Evolutionary conservation across 2,888 invertebrate genomes (phyloP), one percentile per base, ranked within the genome.

Genomic region (Smittia aterrima): DNA sequence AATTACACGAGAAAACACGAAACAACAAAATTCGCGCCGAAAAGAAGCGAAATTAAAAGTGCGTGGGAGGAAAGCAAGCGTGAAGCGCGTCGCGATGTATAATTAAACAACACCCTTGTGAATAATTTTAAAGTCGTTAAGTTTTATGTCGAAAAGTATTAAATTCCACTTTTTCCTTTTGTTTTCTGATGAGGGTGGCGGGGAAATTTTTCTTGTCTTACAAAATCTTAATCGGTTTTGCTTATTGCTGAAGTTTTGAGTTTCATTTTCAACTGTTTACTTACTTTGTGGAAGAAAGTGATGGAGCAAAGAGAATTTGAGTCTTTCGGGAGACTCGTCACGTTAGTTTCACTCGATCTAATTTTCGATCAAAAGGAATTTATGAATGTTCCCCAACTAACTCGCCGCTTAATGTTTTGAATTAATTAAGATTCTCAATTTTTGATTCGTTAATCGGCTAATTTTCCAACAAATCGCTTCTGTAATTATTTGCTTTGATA

Each of bases 61-160:
- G 47, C 58, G 22, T 58, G 58, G 58, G 58, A 58, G 58, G 58
- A 58, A 58, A 58, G 3, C 9, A 58, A 47, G 58, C 58, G 18
- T 58, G 22, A 58, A 47, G 13, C 58, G 18, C 58, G 18, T 22
- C 22, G 22, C 58, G 58, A 58, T 58, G 58, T 58, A 6, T 58
- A 58, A 58, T 58, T 58, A 58, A 58, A 58, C 58, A 58, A 22
- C 58, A 58, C 58, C 58, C 22, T 22, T 22, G 58, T 22, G 58
- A 58, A 58, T 58, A 58, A 58, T 58, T 58, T 58, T 58, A 58
- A 58, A 58, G 58, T 58, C 58, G 58, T 58, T 58, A 20, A 22
- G 58, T 58, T 58, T 58, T 58, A 58, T 58, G 58, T 58, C 2
- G 9, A 18, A 58, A 16, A 58, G 22, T 22, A 58, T 58, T 58